Conservation (phyloP, 2,888 invertebrate species). For the Patella caerulea region DNA sequence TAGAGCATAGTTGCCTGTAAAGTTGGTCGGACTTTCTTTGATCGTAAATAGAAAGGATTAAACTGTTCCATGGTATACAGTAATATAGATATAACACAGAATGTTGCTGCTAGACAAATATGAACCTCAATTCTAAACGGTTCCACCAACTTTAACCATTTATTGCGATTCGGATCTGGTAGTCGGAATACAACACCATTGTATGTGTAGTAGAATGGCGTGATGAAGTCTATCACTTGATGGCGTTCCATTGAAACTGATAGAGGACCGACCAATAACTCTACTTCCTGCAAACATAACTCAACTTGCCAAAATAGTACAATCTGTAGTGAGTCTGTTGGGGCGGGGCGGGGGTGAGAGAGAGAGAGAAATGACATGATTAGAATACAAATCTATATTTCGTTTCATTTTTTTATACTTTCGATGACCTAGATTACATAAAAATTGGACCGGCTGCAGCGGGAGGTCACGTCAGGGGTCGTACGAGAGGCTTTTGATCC, state of each 20-base stretch:
- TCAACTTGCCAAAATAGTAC: too few species aligned
- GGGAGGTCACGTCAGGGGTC: too few species aligned
- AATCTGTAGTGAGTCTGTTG: too few species aligned
- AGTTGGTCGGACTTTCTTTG: neutral
- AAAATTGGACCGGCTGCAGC: too few species aligned
- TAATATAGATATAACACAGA: constrained; percentile 42
- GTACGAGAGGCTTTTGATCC: too few species aligned
- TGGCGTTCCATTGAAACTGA: constrained; percentile 92
- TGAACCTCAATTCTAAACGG: constrained; percentile 53
- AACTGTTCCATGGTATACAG: constrained; percentile 46
- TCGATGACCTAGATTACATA: too few species aligned
- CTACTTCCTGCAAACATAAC: constrained; percentile 79
- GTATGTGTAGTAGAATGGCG: constrained; percentile 76
- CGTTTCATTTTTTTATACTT: too few species aligned
- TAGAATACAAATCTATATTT: too few species aligned
- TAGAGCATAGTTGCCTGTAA: constrained; percentile 79
- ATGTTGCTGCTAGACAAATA: constrained; percentile 39
- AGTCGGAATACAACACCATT: constrained; percentile 48
- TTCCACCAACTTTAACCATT: constrained; percentile 52
- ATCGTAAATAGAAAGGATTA: constrained; percentile 42
- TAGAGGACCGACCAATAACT: constrained; percentile 85
- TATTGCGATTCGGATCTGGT: constrained; percentile 42
- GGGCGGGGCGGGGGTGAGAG: too few species aligned
- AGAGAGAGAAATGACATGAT: too few species aligned
- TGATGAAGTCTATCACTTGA: constrained; percentile 90